Percentiles rank a stretch among this genome's conserved stretches.
Evolutionary conservation across 2,888 invertebrate genomes (phyloP).

Genomic region (Drosophila engyochracea): DNA sequence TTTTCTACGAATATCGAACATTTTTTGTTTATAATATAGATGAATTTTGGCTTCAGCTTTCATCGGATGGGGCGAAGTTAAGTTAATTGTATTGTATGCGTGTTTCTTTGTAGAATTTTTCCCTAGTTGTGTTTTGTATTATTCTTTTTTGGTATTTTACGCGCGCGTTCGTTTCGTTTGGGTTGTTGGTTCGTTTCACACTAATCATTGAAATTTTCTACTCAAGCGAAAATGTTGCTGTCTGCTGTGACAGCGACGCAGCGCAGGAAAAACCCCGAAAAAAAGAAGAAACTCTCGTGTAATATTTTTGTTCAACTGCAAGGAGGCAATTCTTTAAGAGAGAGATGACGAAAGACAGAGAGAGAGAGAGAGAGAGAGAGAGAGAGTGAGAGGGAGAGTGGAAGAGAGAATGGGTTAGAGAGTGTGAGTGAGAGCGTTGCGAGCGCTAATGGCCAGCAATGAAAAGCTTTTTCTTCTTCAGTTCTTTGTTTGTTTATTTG

Average conservation of each 20-base stretch:
- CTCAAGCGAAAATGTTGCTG: constrained; percentile 67
- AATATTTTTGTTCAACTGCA: constrained; percentile 27
- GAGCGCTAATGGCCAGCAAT: constrained; percentile 61
- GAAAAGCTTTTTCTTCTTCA: constrained; percentile 64
- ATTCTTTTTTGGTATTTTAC: constrained; percentile 43
- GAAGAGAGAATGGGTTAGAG: constrained; percentile 9
- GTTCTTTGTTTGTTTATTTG: constrained; percentile 52
- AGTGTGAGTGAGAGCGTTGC: constrained; percentile 17
- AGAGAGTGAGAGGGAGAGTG: not conserved
- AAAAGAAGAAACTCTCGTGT: constrained; percentile 21
- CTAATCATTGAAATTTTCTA: constrained; percentile 77
- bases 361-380: constrained; percentile 4
- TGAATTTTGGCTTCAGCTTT: constrained; percentile 10
- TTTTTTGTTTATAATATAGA: constrained; percentile 56
- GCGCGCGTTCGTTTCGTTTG: constrained; percentile 84
- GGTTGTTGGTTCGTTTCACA: constrained; percentile 84
- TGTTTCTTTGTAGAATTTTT: constrained; percentile 2
- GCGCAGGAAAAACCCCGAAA: constrained; percentile 65
- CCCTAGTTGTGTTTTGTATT: constrained; percentile 34
- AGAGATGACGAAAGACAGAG: constrained; percentile 9
- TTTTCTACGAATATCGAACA: constrained; percentile 17
- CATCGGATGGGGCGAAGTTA: constrained; percentile 7
- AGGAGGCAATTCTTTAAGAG: constrained; percentile 22
- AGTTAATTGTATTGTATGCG: constrained; percentile 42
- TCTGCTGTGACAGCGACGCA: constrained; percentile 53